Percentiles rank a stretch among this genome's conserved stretches.
phyloP scores from a whole-genome alignment of 2,113 vertebrate species.

The Pituophis catenifer region DNA sequence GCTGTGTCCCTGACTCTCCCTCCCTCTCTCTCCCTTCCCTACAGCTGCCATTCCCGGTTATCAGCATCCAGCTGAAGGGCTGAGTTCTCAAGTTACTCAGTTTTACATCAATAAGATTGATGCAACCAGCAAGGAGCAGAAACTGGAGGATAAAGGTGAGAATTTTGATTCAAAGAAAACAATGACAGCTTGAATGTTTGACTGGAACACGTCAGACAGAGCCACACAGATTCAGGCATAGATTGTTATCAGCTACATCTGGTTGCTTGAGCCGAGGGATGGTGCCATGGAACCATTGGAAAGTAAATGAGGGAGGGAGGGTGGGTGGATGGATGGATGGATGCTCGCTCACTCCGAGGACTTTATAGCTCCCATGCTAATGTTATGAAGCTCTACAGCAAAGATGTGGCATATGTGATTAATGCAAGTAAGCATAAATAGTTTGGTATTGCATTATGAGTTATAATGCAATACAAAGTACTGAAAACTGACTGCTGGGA shows the following conservation, averaged over 20 bases:
- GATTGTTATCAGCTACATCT: neutral
- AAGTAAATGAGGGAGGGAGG: neutral
- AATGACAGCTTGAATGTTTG: neutral
- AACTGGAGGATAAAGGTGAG: conserved; percentile 92
- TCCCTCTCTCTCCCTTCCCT: conserved; percentile 15
- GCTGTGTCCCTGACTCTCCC: neutral
- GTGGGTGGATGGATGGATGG: no score
- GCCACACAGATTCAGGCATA: neutral
- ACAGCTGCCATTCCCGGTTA: conserved; percentile 91
- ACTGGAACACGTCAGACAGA: neutral
- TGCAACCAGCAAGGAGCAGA: conserved; percentile 82
- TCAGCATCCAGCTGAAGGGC: conserved; percentile 83
- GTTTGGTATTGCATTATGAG: neutral
- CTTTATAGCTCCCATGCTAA: neutral
- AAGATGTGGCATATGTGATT: neutral
- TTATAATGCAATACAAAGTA: no score
- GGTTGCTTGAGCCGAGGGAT: neutral
- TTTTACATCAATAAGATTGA: conserved; percentile 91
- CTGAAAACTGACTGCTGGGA: neutral
- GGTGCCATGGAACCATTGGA: neutral
- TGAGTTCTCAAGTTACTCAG: conserved; percentile 77
- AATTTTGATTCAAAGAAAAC: neutral
- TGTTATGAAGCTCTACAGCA: no score
- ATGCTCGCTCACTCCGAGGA: neutral
- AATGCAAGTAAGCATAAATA: neutral